phyloP scores from a whole-genome alignment of 2,113 vertebrate genomes.

The Passer montanus region DNA sequence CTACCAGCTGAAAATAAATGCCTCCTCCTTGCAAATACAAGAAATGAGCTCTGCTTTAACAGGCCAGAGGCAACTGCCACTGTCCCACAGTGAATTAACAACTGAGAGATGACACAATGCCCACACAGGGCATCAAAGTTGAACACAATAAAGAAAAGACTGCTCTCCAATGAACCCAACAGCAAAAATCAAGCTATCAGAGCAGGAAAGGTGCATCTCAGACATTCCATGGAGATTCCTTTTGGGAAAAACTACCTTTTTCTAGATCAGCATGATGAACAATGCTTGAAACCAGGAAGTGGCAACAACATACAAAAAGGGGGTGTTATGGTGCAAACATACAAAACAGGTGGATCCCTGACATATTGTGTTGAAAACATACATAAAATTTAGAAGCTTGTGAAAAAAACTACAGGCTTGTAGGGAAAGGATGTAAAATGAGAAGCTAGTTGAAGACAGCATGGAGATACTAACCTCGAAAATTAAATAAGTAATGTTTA shows the following conservation, averaged over 20 bases:
- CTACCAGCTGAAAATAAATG: not conserved
- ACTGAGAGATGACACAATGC: not conserved
- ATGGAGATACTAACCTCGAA: not conserved
- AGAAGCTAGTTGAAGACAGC: not conserved
- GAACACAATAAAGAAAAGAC: not conserved
- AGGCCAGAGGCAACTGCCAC: not conserved
- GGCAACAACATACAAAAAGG: not conserved
- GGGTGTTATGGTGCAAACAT: not conserved
- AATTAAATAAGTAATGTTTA: not conserved
- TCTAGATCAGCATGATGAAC: not conserved
- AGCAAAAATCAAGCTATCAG: not conserved
- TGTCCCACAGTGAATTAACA: not conserved
- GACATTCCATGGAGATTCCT: not conserved
- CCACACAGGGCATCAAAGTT: not conserved
- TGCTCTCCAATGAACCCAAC: not conserved
- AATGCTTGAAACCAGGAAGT: not conserved
- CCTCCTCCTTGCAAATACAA: not conserved
- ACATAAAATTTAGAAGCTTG: not conserved
- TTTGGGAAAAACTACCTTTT: not conserved
- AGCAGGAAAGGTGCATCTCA: not conserved
- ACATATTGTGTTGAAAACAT: not conserved
- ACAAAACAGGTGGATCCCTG: not conserved
- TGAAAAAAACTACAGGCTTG: not conserved
- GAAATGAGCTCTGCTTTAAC: not conserved
- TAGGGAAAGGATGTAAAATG: not conserved